These are phyloP conservation scores for Eudyptes chrysolophus DNA, from an alignment of 2,113 vertebrate genomes.

Conservation along the genomic window DNA sequence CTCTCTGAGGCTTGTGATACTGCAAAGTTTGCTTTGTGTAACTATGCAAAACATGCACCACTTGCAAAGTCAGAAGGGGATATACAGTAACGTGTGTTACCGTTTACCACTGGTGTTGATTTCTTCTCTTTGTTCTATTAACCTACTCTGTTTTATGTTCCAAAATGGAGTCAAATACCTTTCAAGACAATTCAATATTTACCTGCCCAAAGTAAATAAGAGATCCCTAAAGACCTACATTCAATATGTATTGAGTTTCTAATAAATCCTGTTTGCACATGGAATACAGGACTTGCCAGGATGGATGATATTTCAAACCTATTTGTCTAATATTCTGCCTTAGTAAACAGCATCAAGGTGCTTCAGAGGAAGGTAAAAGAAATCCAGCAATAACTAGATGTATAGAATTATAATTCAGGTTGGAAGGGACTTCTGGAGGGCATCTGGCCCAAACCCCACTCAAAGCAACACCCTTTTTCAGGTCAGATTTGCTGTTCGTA, in stretches of 20 bases:
- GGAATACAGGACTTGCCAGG: slow-evolving; percentile 28
- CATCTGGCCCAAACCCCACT: background rate
- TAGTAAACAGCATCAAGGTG: background rate
- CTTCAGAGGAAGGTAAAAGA: background rate
- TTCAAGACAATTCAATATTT: slow-evolving; percentile 41
- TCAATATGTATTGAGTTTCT: slow-evolving; percentile 47
- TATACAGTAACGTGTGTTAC: background rate
- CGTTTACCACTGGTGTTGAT: background rate
- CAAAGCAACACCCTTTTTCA: background rate
- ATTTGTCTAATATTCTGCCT: background rate
- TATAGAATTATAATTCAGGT: background rate
- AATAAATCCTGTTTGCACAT: slow-evolving; percentile 56
- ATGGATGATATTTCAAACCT: slow-evolving; percentile 49
- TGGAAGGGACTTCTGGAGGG: background rate
- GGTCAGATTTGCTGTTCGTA: background rate
- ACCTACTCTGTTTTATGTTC: background rate
- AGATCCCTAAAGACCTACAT: slow-evolving; percentile 27
- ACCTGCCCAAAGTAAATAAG: slow-evolving; percentile 45
- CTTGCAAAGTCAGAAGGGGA: background rate
- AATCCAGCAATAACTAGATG: background rate
- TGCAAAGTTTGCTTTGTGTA: background rate
- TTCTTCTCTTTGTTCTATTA: slow-evolving; percentile 30
- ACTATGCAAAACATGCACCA: background rate
- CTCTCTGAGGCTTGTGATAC: background rate
- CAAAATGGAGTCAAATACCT: slow-evolving; percentile 40